These are phyloP conservation scores for Hypolimnas misippus DNA, from an alignment of 2,888 invertebrate genomes.

Conservation along the genomic window DNA sequence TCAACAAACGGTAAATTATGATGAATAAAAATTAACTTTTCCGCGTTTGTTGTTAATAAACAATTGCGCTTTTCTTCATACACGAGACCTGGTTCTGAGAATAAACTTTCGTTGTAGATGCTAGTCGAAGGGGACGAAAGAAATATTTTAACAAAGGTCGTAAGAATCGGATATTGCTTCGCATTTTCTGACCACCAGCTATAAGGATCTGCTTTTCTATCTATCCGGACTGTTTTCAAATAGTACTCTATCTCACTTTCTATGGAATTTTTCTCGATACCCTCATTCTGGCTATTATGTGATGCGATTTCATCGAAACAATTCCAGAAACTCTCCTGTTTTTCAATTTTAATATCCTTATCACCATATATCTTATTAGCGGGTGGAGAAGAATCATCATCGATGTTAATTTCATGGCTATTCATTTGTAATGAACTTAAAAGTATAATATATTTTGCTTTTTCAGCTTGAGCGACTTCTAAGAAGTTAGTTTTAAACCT, in stretches of 20 bases:
- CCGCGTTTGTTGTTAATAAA: not conserved
- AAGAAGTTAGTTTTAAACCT: not conserved
- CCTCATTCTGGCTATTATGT: slow-evolving; percentile 28
- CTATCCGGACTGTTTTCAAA: not conserved
- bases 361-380: slow-evolving; percentile 30
- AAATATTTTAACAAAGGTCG: slow-evolving; percentile 33
- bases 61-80: not conserved
- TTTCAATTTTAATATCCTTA: slow-evolving; percentile 28
- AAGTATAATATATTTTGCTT: not conserved
- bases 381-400: slow-evolving; percentile 30
- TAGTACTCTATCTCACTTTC: not conserved
- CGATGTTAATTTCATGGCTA: slow-evolving; percentile 30
- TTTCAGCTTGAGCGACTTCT: not conserved
- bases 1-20: not conserved
- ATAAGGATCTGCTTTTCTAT: slow-evolving; percentile 29
- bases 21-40: not conserved
- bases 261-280: not conserved
- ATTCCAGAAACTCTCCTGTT: slow-evolving; percentile 43
- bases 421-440: slow-evolving; percentile 27
- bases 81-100: not conserved
- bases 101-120: slow-evolving; percentile 11
- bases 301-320: slow-evolving; percentile 25
- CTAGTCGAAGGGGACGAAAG: slow-evolving; percentile 34
- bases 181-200: slow-evolving; percentile 37
- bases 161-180: slow-evolving; percentile 34